Evolutionary conservation across 2,888 invertebrate species (phyloP).

Genomic region (Caradrina clavipalpis): DNA sequence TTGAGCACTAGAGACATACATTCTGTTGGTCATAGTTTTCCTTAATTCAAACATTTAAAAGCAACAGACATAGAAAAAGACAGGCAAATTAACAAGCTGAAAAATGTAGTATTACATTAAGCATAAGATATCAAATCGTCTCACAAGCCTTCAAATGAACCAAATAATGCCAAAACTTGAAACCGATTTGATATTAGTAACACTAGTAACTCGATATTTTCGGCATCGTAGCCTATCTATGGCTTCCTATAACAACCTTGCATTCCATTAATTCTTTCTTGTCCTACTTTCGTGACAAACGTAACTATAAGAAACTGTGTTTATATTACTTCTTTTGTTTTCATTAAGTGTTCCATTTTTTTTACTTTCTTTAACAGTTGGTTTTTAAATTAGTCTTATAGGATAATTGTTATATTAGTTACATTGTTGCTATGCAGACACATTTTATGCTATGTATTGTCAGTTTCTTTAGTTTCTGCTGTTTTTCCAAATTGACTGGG

Average conservation of each 20-base stretch:
- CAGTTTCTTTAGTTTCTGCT: background rate
- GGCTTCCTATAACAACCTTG: constrained; percentile 67
- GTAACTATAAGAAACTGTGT: constrained; percentile 24
- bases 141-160: background rate
- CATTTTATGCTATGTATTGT: background rate
- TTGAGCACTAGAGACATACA: too few species aligned
- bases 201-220: constrained; percentile 61
- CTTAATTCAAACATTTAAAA: background rate
- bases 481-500: background rate
- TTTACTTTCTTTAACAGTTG: background rate
- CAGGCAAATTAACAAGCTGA: too few species aligned
- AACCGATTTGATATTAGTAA: constrained; percentile 53
- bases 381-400: constrained; percentile 13
- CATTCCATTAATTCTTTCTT: constrained; percentile 65
- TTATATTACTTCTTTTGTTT: constrained; percentile 28
- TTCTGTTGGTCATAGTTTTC: background rate
- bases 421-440: background rate
- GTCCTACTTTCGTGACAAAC: constrained; percentile 58
- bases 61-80: background rate
- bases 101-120: background rate
- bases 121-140: background rate
- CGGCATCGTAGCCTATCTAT: constrained; percentile 50
- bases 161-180: constrained; percentile 15
- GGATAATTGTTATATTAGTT: too few species aligned
- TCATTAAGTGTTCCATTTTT: background rate